A percentile compares a stretch with the other conserved stretches of the same genome.
Evolutionary conservation across 92 coral and sea anemone genomes (phyloP).

Genomic region (Anthopleura xanthogrammica): DNA sequence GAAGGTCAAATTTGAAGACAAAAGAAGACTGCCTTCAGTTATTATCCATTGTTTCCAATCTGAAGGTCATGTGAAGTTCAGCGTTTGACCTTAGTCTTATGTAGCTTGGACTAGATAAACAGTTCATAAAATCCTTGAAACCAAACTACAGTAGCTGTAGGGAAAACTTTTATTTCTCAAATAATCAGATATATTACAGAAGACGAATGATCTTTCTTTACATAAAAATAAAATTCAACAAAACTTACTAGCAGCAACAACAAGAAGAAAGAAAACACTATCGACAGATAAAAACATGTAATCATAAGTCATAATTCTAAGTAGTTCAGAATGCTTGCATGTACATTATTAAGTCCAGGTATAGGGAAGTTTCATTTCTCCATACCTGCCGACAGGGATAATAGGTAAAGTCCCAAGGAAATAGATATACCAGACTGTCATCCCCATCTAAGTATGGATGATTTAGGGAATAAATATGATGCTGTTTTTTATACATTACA

Average conservation of each 20-base stretch:
- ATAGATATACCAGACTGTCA: too few relatives aligned
- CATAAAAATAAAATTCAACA: not conserved
- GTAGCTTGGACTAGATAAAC: not conserved
- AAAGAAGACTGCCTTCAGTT: too few relatives aligned
- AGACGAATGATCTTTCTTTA: constrained; percentile 2
- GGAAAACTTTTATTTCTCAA: not conserved
- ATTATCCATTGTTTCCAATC: too few relatives aligned
- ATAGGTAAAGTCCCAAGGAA: not conserved
- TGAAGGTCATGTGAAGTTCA: too few relatives aligned
- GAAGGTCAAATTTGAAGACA: too few relatives aligned
- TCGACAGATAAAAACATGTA: not conserved
- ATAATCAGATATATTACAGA: not conserved
- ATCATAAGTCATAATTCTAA: not conserved
- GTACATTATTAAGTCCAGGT: not conserved
- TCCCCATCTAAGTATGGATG: too few relatives aligned
- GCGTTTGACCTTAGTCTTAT: not conserved
- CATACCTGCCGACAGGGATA: not conserved
- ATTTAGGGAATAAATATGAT: too few relatives aligned
- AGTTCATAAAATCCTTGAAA: not conserved
- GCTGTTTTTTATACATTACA: too few relatives aligned
- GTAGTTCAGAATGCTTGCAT: not conserved
- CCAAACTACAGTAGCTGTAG: not conserved
- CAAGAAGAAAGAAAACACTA: not conserved
- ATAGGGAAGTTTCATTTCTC: not conserved
- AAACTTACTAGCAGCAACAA: not conserved